Conservation (phyloP, 2,113 vertebrate genomes). For the human region GRCh38 chr14:24116501-24117000, state of each 20-base stretch:
- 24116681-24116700: background rate
- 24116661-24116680: background rate
- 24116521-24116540: background rate
- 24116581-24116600: background rate
- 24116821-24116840: background rate
- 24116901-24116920: conserved; percentile 85
- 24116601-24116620: background rate
- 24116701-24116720: background rate
- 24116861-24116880: conserved; percentile 28
- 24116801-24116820: background rate
- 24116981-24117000: conserved; percentile 96
- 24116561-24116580: background rate
- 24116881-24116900: conserved; percentile 55
- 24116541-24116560: background rate
- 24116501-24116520: background rate
- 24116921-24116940: conserved; percentile 95
- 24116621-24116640: background rate
- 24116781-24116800: background rate
- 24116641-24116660: background rate
- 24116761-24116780: conserved; percentile 4
- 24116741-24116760: background rate
- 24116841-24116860: conserved; percentile 18
- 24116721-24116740: background rate
- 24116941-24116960: conserved; percentile 90
- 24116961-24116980: conserved; percentile 92